Evolutionary conservation across 2,888 invertebrate genomes (phyloP), one percentile per base, ranked within the genome.

Genomic region (Tetranychus truncatus): DNA sequence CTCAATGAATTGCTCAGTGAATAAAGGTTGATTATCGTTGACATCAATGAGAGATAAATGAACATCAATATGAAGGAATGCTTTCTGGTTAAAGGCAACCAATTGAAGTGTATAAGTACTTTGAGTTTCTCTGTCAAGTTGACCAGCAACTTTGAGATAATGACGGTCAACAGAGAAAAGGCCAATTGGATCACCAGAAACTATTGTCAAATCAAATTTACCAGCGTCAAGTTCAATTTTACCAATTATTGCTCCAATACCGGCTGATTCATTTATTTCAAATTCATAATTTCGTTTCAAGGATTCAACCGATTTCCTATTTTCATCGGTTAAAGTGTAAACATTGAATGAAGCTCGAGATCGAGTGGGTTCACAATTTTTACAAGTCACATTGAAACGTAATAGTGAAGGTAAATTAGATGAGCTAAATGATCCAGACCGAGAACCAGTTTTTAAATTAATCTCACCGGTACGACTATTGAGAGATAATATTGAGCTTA

Each of bases 11-110:
- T 89, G 90, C 80, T 88, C 87, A 34, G 88, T 86, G 82, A 93
- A 93, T 77, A 87, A 85, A 5, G 96, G 96, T 75, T 89, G 87
- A 82, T 95, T 94, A 83, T 96, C 95, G 83, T 96, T 96, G 6
- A 92, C 85, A 84, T 96, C 95, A 34, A 34, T 34, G 34, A 34
- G 34, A 34, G 34, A 34, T 34, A 34, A 34, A 67, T 88, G 83
- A 6, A 96, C 86, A 1, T 88, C 88, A 78, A 96, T 87, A 21
- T 55, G 24, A 24, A 72, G 65, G 55, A 74, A 76, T n/a, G 71
- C 44, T 20, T 72, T 45, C 9, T 65, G n/a, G 18, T 74, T 69
- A 15, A 46, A 45, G 8, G 74, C 76, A 67, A 74, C 45, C 69
- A 71, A 6, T 71, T 74, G 44, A 24, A 76, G 69, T 65, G 67